Conservation (phyloP, 2,113 vertebrate genomes). For the Agapornis roseicollis region DNA sequence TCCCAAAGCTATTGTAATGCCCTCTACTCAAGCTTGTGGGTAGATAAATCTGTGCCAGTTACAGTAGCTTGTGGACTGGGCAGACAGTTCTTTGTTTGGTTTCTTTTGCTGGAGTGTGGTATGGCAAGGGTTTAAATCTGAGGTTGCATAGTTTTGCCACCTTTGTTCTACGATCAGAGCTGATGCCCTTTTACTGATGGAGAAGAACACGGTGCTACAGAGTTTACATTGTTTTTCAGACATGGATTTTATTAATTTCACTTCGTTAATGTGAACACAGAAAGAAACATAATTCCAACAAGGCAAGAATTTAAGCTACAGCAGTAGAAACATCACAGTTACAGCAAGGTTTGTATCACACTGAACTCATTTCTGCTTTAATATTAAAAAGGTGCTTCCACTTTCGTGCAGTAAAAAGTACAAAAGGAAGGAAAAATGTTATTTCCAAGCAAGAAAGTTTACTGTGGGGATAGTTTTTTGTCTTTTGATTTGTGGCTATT, state of each 20-base stretch:
- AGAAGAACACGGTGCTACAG: background rate
- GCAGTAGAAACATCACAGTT: background rate
- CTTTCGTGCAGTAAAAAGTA: background rate
- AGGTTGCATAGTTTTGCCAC: background rate
- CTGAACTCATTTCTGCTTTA: background rate
- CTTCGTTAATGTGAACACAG: background rate
- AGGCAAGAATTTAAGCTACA: background rate
- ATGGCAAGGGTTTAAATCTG: background rate
- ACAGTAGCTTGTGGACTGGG: background rate
- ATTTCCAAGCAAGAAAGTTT: background rate
- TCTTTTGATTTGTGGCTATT: background rate
- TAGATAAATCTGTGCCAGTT: background rate
- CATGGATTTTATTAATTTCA: conserved; percentile 14
- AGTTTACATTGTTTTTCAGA: background rate
- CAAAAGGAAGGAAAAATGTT: background rate
- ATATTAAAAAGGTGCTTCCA: background rate
- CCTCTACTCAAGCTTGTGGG: background rate
- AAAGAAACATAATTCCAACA: background rate
- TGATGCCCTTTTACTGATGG: background rate
- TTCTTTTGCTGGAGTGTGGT: background rate
- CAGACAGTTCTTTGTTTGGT: background rate
- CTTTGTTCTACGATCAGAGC: background rate
- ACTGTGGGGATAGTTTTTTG: background rate
- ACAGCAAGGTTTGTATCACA: background rate
- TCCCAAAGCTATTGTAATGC: background rate